Base-by-base conservation (phyloP, 2,888 invertebrate species). In the Tromatobia lineatoria region DNA sequence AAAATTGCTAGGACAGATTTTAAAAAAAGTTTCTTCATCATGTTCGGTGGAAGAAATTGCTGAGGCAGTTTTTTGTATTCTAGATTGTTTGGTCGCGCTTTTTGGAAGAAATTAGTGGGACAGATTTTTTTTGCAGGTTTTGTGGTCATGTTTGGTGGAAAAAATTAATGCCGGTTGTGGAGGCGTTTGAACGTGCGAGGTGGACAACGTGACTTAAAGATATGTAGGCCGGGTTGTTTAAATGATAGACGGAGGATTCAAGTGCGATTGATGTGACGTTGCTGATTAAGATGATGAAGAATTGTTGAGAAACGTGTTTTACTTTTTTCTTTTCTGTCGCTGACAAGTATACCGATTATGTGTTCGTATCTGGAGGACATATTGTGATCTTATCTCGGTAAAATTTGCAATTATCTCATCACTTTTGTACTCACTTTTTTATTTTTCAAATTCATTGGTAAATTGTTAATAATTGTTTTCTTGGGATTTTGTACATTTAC, bases 161-260 rank as follows among this genome's bases (percentile, higher is more conserved):
- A 29, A 29, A 29, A 29, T 29, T 29, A 29, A 29, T 29, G 29
- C 4, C 2, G 29, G 29, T 29, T 23, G 54, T 23, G 50, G 50
- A 50, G 18, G 18, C 54, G 54, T 52, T 79, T 76, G 71, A 66
- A 13, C 42, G 42, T n/a, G 25, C 20, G 71, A 80, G 80, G 80
- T 83, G 76, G 20, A 76, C 76, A 80, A 80, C 80, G 83, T 83
- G 83, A 80, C 80, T 76, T 50, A 38, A 11, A 52, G 42, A 52
- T 80, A 83, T 83, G 76, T 83, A 76, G 83, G 83, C 71, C 80
- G 83, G 52, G 71, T 69, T 64, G 52, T 76, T 83, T 59, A 80
- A 83, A 76, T 80, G 66, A 76, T 71, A 83, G 50, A 80, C 77
- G 79, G 75, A 57, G 66, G 75, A 70, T 71, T 75, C 71, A 66